Evolutionary conservation across 1,140 invertebrate genomes (phyloP).

Genomic region (Drosophila ogumai): DNA sequence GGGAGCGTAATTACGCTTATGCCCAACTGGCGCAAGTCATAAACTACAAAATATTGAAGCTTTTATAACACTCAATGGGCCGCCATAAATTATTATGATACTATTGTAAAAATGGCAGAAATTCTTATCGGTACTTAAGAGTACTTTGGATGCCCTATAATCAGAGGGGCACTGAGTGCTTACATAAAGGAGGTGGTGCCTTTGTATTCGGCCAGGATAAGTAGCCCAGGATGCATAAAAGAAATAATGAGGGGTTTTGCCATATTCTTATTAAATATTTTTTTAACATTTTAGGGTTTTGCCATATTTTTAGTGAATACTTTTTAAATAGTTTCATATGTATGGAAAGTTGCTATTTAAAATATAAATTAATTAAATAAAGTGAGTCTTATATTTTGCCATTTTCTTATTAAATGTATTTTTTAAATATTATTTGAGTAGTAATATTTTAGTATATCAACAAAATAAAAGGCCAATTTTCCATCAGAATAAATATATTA

Average conservation of each 20-base stretch:
- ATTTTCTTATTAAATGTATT: not conserved
- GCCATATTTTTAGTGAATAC: not conserved
- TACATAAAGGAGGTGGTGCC: constrained; percentile 1
- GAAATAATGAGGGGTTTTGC: not conserved
- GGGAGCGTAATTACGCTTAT: constrained; percentile 75
- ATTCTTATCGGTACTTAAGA: constrained; percentile 82
- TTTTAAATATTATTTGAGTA: not conserved
- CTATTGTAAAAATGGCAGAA: constrained; percentile 83
- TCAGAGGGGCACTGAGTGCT: constrained; percentile 9
- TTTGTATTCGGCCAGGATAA: not conserved
- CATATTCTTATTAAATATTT: no score
- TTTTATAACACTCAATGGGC: constrained; percentile 83
- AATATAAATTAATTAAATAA: no score
- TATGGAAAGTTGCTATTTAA: not conserved
- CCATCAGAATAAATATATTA: no score
- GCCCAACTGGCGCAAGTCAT: constrained; percentile 80
- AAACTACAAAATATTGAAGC: constrained; percentile 84
- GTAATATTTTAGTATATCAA: no score
- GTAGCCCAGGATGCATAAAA: not conserved
- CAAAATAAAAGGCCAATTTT: no score
- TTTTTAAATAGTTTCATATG: not conserved
- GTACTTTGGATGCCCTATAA: constrained; percentile 49
- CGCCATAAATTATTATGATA: constrained; percentile 84
- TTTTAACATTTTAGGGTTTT: no score
- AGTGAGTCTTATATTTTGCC: not conserved